These are phyloP conservation scores for Zootermopsis nevadensis DNA, from an alignment of 2,888 invertebrate genomes.

Conservation along the genomic window DNA sequence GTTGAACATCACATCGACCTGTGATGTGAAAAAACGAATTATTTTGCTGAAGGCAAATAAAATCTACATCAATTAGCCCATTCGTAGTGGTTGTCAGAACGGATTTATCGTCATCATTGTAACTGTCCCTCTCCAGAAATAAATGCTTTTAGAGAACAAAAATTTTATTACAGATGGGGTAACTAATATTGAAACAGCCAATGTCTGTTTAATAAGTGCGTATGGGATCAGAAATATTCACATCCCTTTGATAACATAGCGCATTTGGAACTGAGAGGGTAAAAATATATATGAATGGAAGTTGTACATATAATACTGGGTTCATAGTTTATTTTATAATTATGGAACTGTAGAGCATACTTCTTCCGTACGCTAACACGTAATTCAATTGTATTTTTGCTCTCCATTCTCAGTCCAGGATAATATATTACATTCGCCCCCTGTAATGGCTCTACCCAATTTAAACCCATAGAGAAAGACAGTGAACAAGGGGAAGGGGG, in stretches of 20 bases:
- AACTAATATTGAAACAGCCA: not conserved
- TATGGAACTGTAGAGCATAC: not conserved
- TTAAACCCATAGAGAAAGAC: not conserved
- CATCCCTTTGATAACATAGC: not conserved
- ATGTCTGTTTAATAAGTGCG: not conserved
- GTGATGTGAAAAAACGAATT: no score
- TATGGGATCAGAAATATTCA: not conserved
- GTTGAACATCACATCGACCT: no score
- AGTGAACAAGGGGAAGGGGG: no score
- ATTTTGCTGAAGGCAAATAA: no score
- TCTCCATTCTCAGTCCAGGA: not conserved
- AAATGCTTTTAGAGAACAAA: not conserved
- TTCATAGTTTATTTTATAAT: not conserved
- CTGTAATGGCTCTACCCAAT: not conserved
- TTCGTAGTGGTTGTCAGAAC: not conserved
- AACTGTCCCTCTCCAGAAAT: not conserved
- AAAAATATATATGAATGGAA: constrained; percentile 4
- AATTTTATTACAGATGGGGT: not conserved
- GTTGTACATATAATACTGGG: not conserved
- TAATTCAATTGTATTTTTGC: constrained; percentile 9
- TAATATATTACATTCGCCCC: not conserved
- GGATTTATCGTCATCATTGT: not conserved
- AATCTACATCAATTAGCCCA: not conserved
- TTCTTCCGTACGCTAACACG: not conserved
- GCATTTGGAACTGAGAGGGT: not conserved